Percentiles rank a stretch among this genome's conserved stretches.
Evolutionary conservation across 2,113 vertebrate genomes (phyloP).

Genomic region (Lampris megalopsis): DNA sequence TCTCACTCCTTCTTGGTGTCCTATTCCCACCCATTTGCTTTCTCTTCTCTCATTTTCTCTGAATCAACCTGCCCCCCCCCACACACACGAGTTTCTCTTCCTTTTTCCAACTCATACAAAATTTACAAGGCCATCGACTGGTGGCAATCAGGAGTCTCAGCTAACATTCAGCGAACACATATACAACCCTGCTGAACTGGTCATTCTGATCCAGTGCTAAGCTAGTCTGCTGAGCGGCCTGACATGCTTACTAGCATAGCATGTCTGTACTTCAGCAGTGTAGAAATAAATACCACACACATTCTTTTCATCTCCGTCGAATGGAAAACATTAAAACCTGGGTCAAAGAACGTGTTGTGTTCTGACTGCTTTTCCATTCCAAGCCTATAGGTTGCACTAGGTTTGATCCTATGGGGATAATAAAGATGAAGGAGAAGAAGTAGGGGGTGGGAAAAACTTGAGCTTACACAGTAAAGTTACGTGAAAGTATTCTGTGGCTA

Average conservation of each 20-base stretch:
- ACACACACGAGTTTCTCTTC: constrained; percentile 24
- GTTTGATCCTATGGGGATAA: no score
- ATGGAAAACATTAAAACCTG: no score
- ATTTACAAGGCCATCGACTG: constrained; percentile 55
- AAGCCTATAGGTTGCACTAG: no score
- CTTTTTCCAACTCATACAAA: constrained; percentile 57
- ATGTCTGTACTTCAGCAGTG: neutral
- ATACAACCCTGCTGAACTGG: neutral
- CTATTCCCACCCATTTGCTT: neutral
- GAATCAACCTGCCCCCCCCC: neutral
- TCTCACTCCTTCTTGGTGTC: neutral
- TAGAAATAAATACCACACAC: no score
- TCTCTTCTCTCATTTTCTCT: constrained; percentile 4
- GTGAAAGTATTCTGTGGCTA: no score
- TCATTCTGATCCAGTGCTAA: neutral
- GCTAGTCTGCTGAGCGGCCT: neutral
- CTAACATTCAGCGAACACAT: constrained; percentile 6
- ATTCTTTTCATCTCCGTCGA: no score
- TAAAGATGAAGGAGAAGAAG: no score
- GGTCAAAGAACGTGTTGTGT: no score
- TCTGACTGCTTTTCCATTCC: no score
- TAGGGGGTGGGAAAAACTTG: no score
- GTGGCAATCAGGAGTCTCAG: constrained; percentile 16
- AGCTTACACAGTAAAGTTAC: no score
- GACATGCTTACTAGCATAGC: neutral